Evolutionary conservation across 92 coral and sea anemone genomes (phyloP).

Genomic region (Porites rus): DNA sequence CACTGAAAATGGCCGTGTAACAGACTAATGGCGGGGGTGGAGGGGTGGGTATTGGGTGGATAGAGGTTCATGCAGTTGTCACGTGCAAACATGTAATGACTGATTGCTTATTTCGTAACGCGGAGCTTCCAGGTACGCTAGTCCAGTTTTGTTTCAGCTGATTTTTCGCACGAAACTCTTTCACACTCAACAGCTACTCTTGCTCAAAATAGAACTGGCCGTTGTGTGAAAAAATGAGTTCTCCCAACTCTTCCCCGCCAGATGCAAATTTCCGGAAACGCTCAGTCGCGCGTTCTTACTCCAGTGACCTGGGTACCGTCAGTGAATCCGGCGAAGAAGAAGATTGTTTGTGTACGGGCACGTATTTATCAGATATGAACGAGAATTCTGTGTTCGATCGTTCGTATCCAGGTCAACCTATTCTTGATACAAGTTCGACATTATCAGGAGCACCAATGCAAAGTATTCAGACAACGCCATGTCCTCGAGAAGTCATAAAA

Average conservation of each 20-base stretch:
- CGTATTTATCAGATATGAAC: neutral
- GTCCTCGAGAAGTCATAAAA: constrained; percentile 71
- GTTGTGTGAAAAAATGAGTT: neutral
- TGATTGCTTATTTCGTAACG: too few species aligned
- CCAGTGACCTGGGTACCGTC: constrained; percentile 39
- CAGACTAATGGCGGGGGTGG: too few species aligned
- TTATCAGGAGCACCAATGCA: neutral
- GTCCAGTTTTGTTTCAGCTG: neutral
- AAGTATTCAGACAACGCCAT: neutral
- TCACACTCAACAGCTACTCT: neutral
- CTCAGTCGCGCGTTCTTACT: constrained; percentile 11
- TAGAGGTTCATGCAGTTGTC: neutral
- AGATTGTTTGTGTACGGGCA: neutral
- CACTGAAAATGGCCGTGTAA: too few species aligned
- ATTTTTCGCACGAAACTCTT: neutral
- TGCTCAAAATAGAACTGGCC: too few species aligned
- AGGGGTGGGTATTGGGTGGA: neutral
- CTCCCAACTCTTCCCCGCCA: neutral
- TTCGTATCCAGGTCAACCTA: neutral
- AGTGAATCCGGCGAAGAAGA: neutral
- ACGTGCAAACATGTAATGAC: neutral
- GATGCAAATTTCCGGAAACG: constrained; percentile 15
- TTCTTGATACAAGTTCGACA: neutral
- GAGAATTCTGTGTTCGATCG: neutral
- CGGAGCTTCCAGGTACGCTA: neutral